Evolutionary conservation across 2,113 vertebrate genomes (phyloP).

Genomic region (Psittacara wagleri): DNA sequence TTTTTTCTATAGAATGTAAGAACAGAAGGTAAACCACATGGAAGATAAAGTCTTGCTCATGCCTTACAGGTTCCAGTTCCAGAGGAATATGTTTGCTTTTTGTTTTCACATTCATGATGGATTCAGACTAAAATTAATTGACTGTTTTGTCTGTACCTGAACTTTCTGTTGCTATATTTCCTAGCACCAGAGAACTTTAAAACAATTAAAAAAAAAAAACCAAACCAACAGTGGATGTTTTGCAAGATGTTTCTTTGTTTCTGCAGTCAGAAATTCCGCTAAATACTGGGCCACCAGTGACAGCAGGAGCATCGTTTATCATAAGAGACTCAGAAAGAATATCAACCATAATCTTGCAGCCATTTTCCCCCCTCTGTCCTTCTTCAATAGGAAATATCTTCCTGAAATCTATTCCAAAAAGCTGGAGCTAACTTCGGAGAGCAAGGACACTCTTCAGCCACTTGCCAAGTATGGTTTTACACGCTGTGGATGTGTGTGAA

Average conservation of each 20-base stretch:
- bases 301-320: background rate
- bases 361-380: fast-evolving
- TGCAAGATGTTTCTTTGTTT: background rate
- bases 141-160: background rate
- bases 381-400: background rate
- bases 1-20: background rate
- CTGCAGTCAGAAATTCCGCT: background rate
- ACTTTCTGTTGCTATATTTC: background rate
- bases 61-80: background rate
- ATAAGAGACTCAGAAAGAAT: background rate
- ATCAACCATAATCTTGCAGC: background rate
- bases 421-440: background rate
- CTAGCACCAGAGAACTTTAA: background rate
- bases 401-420: background rate
- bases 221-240: background rate
- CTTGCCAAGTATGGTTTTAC: background rate
- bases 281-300: background rate
- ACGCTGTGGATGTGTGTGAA: background rate
- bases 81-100: background rate
- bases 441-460: background rate
- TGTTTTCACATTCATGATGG: background rate
- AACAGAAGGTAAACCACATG: background rate
- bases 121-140: background rate
- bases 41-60: background rate
- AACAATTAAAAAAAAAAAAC: too few relatives aligned